Evolutionary conservation across 2,113 vertebrate species (phyloP).

Genomic region (Hiodon tergisus): DNA sequence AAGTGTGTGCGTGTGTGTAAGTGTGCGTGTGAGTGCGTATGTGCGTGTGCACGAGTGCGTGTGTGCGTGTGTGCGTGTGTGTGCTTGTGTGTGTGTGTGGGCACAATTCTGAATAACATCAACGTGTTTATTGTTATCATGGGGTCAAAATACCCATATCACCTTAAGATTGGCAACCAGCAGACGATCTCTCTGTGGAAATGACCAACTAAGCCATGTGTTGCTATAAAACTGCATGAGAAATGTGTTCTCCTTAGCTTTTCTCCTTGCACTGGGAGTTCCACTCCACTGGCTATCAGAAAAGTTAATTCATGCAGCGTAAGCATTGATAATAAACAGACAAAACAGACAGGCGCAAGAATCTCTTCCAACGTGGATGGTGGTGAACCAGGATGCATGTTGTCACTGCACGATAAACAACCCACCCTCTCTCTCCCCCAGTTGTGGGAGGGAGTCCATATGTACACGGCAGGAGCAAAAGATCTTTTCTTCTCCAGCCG

Average conservation of each 20-base stretch:
- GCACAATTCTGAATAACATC: too few species aligned
- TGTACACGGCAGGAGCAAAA: conserved; percentile 49
- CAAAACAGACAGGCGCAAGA: conserved; percentile 36
- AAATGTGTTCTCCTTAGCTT: background rate
- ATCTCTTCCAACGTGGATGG: conserved; percentile 42
- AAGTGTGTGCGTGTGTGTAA: background rate
- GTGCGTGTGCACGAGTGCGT: too few species aligned
- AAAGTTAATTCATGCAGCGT: conserved; percentile 41
- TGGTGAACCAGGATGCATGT: conserved; percentile 45
- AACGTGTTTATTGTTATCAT: background rate
- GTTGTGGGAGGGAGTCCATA: conserved; percentile 53
- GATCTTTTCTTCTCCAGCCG: conserved; percentile 48
- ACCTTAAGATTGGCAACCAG: background rate
- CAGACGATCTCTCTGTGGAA: background rate
- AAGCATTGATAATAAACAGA: too few species aligned
- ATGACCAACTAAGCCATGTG: background rate
- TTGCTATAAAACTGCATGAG: background rate
- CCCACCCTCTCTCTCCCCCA: background rate
- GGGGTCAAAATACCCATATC: background rate
- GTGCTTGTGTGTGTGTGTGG: background rate
- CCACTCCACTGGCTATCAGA: conserved; percentile 32
- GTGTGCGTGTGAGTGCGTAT: background rate
- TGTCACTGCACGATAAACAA: conserved; percentile 37
- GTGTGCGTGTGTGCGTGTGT: too few species aligned
- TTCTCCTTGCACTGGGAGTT: background rate